Base-by-base conservation (phyloP, 2,888 invertebrate species). In the Lepas anatifera region DNA sequence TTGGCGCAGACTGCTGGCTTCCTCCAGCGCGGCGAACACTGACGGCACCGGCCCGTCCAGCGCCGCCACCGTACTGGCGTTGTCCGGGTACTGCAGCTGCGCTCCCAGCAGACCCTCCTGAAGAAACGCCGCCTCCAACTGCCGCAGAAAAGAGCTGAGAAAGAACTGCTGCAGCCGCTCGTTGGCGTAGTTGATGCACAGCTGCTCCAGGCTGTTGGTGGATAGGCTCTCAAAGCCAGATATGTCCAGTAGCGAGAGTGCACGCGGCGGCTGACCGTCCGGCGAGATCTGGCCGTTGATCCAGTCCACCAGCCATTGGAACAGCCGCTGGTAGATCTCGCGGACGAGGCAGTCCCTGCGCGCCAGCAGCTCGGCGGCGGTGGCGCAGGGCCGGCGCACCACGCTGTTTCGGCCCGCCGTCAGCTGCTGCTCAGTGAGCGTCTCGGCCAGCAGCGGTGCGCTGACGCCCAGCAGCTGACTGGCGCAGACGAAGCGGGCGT, bases 101-200 rank as follows among this genome's bases (percentile, higher is more conserved):
- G 58, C 58, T 1, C 58, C 58, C 8, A 58, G 18, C 32, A 89
- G 86, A 0, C 89, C 90, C 78, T 91, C 90, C 16, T 88, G 87
- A 85, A 89, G 86, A 76, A 90, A 90, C 77, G 90, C 90, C 81
- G 83, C 78, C 78, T 89, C 88, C 77, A 90, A 90, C 89, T 90
- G 90, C 0, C 89, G 88, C 78, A 90, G 90, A 70, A 90, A 88
- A 76, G 90, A 89, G 76, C 90, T 89, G 78, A 90, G 90, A 79
- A 90, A 91, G 78, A 89, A 90, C 77, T 88, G 90, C 78, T 90
- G 90, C 74, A 91, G 88, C 78, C 90, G 90, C 78, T 91, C 91
- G 78, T 90, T 90, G 1, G 89, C 88, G 73, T 89, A 85, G 77
- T 91, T 91, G 74, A 90, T 90, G 78, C 90, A 90, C 41, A 91